Evolutionary conservation across 37 sponge, comb jelly and placozoan species (phyloP).

Genomic region (Aphrocallistes beatrix): DNA sequence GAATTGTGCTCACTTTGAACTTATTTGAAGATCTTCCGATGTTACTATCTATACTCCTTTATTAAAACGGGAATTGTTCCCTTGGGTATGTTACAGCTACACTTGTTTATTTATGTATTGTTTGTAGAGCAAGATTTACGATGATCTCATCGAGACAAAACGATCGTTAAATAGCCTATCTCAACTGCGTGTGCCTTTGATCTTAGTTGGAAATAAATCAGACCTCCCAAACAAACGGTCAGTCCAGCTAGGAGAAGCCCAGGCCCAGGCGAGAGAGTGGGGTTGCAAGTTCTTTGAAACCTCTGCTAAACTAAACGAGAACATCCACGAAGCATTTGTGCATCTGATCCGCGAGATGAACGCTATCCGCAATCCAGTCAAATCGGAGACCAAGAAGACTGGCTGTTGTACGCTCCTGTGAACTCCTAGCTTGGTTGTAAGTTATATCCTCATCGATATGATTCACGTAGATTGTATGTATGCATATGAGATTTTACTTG

Average conservation of each 20-base stretch:
- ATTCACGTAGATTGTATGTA: no score
- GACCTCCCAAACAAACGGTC: not conserved
- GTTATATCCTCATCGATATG: no score
- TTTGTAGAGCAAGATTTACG: not conserved
- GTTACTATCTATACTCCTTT: no score
- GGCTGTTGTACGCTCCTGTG: not conserved
- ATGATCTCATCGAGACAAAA: not conserved
- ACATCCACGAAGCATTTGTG: not conserved
- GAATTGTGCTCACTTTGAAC: no score
- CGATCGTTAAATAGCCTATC: not conserved
- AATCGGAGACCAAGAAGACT: not conserved
- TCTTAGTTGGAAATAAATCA: not conserved
- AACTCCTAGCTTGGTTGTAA: no score
- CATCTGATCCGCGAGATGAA: not conserved
- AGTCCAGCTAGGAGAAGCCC: not conserved
- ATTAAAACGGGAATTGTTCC: no score
- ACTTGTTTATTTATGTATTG: not conserved
- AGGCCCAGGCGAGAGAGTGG: slow-evolving; percentile 6
- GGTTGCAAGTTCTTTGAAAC: not conserved
- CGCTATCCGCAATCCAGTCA: not conserved
- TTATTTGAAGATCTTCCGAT: no score
- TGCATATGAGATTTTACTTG: no score
- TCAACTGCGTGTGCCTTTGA: not conserved
- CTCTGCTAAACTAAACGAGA: slow-evolving; percentile 5
- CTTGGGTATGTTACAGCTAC: not conserved